phyloP scores from a whole-genome alignment of 2,888 invertebrate species.

The Hemicrepidius hirtus region DNA sequence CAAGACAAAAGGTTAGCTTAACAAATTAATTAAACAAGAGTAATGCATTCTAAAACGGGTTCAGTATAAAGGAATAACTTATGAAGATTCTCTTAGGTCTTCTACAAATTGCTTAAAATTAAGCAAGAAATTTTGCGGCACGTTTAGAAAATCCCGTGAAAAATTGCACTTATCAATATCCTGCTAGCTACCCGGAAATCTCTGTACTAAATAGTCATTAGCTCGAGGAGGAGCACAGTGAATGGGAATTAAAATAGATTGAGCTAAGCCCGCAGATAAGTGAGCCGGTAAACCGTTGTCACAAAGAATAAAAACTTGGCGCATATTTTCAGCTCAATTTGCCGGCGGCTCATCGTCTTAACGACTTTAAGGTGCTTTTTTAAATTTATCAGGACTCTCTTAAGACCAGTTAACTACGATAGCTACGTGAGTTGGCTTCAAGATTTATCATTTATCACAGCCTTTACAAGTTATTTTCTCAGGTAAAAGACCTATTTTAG shows the following conservation, averaged over 20 bases:
- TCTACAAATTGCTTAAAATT: constrained; percentile 20
- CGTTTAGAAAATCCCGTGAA: constrained; percentile 46
- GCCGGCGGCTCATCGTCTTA: constrained; percentile 69
- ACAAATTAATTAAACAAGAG: no score
- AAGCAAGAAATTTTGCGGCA: constrained; percentile 33
- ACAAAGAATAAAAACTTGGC: constrained; percentile 62
- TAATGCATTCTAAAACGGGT: not conserved
- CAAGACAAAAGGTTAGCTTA: no score
- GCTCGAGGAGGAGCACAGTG: constrained; percentile 50
- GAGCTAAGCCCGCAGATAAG: constrained; percentile 60
- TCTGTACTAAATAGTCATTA: constrained; percentile 54
- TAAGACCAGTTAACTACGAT: constrained; percentile 64
- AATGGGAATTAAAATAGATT: constrained; percentile 60
- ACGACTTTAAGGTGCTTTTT: constrained; percentile 70
- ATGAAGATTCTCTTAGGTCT: not conserved
- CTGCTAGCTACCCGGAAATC: constrained; percentile 45
- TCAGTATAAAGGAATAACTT: not conserved
- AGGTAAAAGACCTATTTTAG: constrained; percentile 56
- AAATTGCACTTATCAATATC: constrained; percentile 51
- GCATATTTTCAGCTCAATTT: constrained; percentile 71
- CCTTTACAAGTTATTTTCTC: constrained; percentile 44
- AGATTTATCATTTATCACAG: constrained; percentile 59
- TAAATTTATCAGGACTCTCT: constrained; percentile 69
- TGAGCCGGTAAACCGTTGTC: constrained; percentile 65
- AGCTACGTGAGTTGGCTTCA: constrained; percentile 64